phyloP scores from a whole-genome alignment of 1,140 invertebrate genomes.

The Melipona quadrifasciata region DNA sequence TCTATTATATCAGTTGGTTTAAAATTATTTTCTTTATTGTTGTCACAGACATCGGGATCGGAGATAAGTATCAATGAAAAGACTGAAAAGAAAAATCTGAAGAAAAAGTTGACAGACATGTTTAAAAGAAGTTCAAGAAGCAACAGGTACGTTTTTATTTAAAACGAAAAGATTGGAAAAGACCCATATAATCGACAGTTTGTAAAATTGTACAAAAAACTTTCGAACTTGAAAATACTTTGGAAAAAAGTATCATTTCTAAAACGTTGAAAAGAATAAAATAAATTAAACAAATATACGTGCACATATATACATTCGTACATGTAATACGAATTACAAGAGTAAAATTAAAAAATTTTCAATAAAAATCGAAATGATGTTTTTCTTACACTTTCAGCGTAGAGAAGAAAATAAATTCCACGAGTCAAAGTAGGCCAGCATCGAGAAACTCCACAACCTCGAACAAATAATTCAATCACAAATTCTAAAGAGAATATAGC shows the following conservation, averaged over 20 bases:
- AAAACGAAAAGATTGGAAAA: background rate
- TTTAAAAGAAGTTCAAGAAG: slow-evolving; percentile 89
- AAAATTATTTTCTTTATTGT: slow-evolving; percentile 58
- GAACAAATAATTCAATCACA: slow-evolving; percentile 53
- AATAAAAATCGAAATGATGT: background rate
- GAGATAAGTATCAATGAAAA: slow-evolving; percentile 88
- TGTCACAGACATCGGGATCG: slow-evolving; percentile 87
- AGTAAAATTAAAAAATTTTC: background rate
- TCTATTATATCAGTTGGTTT: background rate
- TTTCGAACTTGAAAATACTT: background rate
- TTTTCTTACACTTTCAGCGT: slow-evolving; percentile 64
- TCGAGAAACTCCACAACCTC: slow-evolving; percentile 76
- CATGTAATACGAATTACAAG: background rate
- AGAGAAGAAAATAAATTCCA: slow-evolving; percentile 73
- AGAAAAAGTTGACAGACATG: slow-evolving; percentile 90
- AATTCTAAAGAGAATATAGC: background rate
- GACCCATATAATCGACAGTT: background rate
- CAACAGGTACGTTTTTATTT: slow-evolving; percentile 83
- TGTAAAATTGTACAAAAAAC: slow-evolving; percentile 4
- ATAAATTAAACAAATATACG: slow-evolving; percentile 28
- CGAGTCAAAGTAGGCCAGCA: slow-evolving; percentile 75
- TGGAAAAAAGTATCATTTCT: background rate
- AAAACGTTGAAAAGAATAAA: background rate
- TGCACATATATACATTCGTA: background rate
- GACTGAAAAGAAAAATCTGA: slow-evolving; percentile 88